Evolutionary conservation across 2,888 invertebrate species (phyloP).

Genomic region (Cactoblastis cactorum): DNA sequence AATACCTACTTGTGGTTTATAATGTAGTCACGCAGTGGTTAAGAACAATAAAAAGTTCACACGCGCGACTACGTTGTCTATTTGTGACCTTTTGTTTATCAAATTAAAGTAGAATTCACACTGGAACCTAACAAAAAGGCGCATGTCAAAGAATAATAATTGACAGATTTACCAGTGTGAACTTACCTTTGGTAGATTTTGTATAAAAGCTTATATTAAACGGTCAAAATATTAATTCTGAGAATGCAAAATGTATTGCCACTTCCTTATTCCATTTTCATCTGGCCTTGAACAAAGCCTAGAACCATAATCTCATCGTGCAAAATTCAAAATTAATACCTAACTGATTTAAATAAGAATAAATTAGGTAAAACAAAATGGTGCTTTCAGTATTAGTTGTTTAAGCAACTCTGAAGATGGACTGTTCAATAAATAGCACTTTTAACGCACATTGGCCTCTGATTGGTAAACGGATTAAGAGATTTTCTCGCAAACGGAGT

Average conservation of each 20-base stretch:
- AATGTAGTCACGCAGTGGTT: no score
- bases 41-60: no score
- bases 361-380: constrained; percentile 59
- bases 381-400: constrained; percentile 77
- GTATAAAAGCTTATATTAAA: not conserved
- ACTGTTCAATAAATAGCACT: constrained; percentile 39
- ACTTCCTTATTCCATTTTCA: not conserved
- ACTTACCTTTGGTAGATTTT: not conserved
- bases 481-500: not conserved
- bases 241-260: not conserved
- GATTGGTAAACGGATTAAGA: constrained; percentile 24
- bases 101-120: no score
- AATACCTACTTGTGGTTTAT: no score
- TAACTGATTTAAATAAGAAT: constrained; percentile 45
- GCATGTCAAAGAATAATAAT: no score
- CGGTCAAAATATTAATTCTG: not conserved
- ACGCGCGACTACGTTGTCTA: no score
- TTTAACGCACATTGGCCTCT: constrained; percentile 52
- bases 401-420: constrained; percentile 56
- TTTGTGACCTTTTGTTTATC: no score
- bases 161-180: not conserved
- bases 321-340: constrained; percentile 46
- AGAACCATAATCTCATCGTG: constrained; percentile 18
- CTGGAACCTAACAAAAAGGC: no score
- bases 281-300: constrained; percentile 18